Conservation (phyloP, 2,888 invertebrate species). For the Opisthograptis luteolata region DNA sequence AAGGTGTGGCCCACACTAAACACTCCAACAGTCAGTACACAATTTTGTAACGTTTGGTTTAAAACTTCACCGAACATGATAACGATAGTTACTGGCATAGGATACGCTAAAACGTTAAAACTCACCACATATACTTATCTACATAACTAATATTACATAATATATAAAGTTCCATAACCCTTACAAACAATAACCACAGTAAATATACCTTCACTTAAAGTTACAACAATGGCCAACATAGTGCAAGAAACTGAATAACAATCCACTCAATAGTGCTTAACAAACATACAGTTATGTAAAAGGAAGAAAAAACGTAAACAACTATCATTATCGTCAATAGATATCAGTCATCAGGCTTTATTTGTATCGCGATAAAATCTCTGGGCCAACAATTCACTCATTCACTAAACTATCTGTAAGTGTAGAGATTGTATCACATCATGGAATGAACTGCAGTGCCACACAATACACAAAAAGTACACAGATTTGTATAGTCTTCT, state of each 20-base stretch:
- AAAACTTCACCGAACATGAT: constrained; percentile 74
- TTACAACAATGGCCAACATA: constrained; percentile 73
- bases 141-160: constrained; percentile 48
- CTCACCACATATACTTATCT: constrained; percentile 54
- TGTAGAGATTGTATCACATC: constrained; percentile 31
- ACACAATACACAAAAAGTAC: constrained; percentile 19
- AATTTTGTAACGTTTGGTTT: constrained; percentile 47
- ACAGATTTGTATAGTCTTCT: constrained; percentile 11
- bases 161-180: constrained; percentile 75
- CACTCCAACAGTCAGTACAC: constrained; percentile 40
- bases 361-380: constrained; percentile 43
- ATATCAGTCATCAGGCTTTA: constrained; percentile 39
- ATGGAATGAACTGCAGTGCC: constrained; percentile 32
- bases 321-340: constrained; percentile 36
- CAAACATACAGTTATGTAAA: constrained; percentile 59
- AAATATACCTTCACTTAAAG: constrained; percentile 60
- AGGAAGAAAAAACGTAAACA: constrained; percentile 34
- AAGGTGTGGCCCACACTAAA: constrained; percentile 50
- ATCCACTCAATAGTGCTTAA: constrained; percentile 74
- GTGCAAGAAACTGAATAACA: constrained; percentile 71
- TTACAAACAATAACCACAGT: constrained; percentile 67
- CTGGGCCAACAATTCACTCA: constrained; percentile 31
- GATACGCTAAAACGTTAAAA: constrained; percentile 74
- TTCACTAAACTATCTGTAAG: constrained; percentile 26
- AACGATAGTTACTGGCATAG: constrained; percentile 80